Percentiles rank a stretch among this genome's conserved stretches.
Evolutionary conservation across 2,888 invertebrate species (phyloP).

Genomic region (Andricus quercusramuli): DNA sequence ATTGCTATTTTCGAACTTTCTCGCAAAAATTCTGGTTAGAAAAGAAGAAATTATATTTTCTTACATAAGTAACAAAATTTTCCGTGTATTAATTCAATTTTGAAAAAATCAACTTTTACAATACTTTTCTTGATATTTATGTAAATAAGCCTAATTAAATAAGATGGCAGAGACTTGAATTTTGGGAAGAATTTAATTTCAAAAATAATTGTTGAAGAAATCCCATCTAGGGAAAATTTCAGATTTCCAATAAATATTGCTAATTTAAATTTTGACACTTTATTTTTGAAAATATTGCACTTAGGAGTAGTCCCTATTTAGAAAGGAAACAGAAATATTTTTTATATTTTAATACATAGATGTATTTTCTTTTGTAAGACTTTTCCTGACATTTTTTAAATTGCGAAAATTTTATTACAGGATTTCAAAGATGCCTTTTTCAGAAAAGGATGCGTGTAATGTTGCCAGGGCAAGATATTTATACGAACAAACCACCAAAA

Average conservation of each 20-base stretch:
- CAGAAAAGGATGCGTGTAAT: slow-evolving; percentile 85
- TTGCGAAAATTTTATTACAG: slow-evolving; percentile 67
- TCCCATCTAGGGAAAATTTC: no score
- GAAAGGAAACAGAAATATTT: no score
- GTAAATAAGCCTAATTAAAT: no score
- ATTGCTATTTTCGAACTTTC: slow-evolving; percentile 90
- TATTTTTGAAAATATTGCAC: no score
- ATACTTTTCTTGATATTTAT: not conserved
- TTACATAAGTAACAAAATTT: not conserved
- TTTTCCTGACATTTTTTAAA: not conserved
- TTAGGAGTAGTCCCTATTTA: no score
- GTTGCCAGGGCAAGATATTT: slow-evolving; percentile 87
- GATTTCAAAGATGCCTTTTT: slow-evolving; percentile 79
- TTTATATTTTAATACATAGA: no score
- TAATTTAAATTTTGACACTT: no score
- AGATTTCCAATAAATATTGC: no score
- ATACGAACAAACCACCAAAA: slow-evolving; percentile 85
- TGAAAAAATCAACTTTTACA: not conserved
- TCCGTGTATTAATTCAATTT: not conserved
- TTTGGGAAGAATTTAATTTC: not conserved
- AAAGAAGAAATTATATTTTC: slow-evolving; percentile 21
- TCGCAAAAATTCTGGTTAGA: slow-evolving; percentile 85
- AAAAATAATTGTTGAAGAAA: no score
- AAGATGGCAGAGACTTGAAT: not conserved
- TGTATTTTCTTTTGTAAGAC: no score